Evolutionary conservation across 1,140 invertebrate genomes (phyloP).

Genomic region (Trachelipus rathkii): DNA sequence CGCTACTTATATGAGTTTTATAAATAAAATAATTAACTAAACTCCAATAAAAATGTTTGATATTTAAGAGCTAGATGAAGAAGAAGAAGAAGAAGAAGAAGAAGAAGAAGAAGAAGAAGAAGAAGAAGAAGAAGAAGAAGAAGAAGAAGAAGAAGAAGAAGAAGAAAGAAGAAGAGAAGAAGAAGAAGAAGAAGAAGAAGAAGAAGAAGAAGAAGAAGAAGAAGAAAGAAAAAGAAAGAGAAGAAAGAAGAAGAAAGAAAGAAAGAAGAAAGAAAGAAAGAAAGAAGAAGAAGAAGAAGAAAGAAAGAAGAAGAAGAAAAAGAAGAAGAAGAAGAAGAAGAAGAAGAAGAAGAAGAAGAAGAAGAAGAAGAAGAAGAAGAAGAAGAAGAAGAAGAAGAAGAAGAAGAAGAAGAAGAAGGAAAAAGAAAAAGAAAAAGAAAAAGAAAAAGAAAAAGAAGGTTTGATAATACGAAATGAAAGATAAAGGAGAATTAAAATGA

Average conservation of each 20-base stretch:
- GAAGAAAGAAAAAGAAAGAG: no score
- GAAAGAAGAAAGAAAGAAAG: background rate
- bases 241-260: no score
- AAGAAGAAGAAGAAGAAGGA: background rate
- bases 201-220: slow-evolving; percentile 8
- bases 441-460: no score
- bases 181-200: slow-evolving; percentile 2
- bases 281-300: background rate
- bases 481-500: no score
- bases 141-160: background rate
- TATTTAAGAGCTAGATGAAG: no score
- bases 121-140: no score
- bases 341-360: background rate
- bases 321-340: background rate
- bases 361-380: background rate
- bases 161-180: background rate
- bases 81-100: background rate
- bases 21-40: no score
- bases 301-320: background rate
- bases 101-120: background rate
- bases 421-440: background rate
- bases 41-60: no score
- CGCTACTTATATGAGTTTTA: no score
- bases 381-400: background rate
- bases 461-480: no score